phyloP scores from a whole-genome alignment of 30 jellyfish, hydroid and myxozoan genomes.

The Calvadosia cruxmelitensis region DNA sequence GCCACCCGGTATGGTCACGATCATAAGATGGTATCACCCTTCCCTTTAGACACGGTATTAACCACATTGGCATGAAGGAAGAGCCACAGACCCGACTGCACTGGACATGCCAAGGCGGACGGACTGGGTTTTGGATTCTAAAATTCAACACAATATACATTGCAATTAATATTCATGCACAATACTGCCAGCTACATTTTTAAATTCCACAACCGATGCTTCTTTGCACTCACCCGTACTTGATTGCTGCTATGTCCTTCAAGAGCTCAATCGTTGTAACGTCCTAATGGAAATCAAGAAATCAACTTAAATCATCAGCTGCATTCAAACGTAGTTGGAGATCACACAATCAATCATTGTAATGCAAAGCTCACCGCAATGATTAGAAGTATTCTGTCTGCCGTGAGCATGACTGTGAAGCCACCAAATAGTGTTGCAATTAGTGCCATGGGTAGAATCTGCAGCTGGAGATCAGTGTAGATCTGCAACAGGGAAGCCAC shows the following conservation, averaged over 20 bases:
- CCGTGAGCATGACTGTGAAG: constrained; percentile 30
- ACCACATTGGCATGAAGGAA: constrained; percentile 15
- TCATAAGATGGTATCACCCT: constrained; percentile 26
- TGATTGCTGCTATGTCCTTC: constrained; percentile 16
- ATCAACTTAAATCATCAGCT: not conserved
- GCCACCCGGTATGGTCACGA: constrained; percentile 10
- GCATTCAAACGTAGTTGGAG: not conserved
- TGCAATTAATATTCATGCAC: no score
- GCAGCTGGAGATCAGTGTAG: constrained; percentile 9
- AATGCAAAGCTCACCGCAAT: constrained; percentile 14
- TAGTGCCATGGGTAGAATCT: constrained; percentile 11
- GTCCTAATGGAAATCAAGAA: constrained; percentile 6
- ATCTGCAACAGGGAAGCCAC: not conserved
- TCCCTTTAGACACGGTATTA: constrained; percentile 12
- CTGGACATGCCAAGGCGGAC: constrained; percentile 18
- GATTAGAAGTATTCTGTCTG: constrained; percentile 17
- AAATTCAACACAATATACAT: no score
- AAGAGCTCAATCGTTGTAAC: constrained; percentile 35
- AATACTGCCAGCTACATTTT: no score
- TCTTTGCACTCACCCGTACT: constrained; percentile 12
- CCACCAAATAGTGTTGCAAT: constrained; percentile 15
- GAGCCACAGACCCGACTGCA: constrained; percentile 24
- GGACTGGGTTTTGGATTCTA: constrained; percentile 14
- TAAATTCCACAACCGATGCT: no score
- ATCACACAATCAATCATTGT: not conserved